Base-by-base conservation (phyloP, 2,113 vertebrate species). In the Entelurus aequoreus region DNA sequence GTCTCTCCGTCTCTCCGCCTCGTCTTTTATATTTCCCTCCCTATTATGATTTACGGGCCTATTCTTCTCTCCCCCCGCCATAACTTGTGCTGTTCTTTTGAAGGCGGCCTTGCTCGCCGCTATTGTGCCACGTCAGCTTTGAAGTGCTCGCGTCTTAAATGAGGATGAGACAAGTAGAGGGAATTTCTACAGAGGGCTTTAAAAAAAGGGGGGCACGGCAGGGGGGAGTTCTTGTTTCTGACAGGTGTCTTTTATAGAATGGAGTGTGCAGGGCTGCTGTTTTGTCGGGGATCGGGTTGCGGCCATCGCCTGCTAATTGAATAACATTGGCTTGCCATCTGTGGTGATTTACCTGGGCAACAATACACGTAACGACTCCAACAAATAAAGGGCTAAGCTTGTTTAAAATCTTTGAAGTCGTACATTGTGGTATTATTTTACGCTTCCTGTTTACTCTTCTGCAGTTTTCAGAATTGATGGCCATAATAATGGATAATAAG, bases 211-310 rank as follows among this genome's bases (percentile, higher is more conserved):
- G 68, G 68, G 21, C 1, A 1, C n/a, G n/a, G n/a, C n/a, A 8
- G 8, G 42, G 42, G 3, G 67, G 76, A 77, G 81, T 77, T 88
- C 87, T 82, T 79, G 86, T 88, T 88, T 85, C 87, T 84, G 86
- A 86, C 87, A 88, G 87, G 86, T 88, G 87, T 88, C 86, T 78
- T 88, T 87, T 88, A 86, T 86, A 76, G 86, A 74, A 73, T 79
- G 85, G 84, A 86, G 86, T 87, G 87, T 87, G 87, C 82, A 82
- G 75, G 70, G 65, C 77, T 69, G 75, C 74, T 84, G 85, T 86
- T 86, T 87, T 86, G 84, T 84, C 75, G 77, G 58, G 76, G 83
- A 83, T 88, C 60, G 16, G 49, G 79, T 88, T 87, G 65, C 81
- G 48, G 48, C 71, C 78, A 69, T 88, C 86, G 84, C 84, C 86